Evolutionary conservation across 2,888 invertebrate species (phyloP).

Genomic region (Syritta pipiens): DNA sequence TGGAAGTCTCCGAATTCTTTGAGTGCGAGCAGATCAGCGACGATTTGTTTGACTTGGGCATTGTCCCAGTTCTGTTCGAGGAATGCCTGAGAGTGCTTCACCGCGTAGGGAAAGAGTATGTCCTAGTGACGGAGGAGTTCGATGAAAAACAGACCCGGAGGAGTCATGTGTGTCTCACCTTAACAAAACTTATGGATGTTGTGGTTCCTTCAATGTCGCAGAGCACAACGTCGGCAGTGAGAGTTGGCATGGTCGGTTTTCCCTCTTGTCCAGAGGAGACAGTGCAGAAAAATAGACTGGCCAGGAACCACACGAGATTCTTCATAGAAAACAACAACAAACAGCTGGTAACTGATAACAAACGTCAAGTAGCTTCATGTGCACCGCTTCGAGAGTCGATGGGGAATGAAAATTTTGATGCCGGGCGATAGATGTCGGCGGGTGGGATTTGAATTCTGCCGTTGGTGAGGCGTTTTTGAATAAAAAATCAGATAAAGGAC

Average conservation of each 20-base stretch:
- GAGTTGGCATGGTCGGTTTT: slow-evolving; percentile 1
- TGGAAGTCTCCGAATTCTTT: slow-evolving; percentile 71
- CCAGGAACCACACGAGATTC: slow-evolving; percentile 1
- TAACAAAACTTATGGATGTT: slow-evolving; percentile 86
- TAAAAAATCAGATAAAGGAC: too few species aligned
- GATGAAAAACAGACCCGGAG: not conserved
- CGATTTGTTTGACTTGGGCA: slow-evolving; percentile 84
- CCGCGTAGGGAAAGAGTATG: slow-evolving; percentile 88
- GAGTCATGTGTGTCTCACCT: slow-evolving; percentile 77
- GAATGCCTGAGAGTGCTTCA: slow-evolving; percentile 85
- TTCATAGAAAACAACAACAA: slow-evolving; percentile 5
- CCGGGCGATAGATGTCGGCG: too few species aligned
- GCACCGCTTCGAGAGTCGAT: slow-evolving; percentile 15
- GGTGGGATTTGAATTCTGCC: too few species aligned
- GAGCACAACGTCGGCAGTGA: slow-evolving; percentile 77
- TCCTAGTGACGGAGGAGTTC: slow-evolving; percentile 81
- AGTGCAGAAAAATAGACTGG: not conserved
- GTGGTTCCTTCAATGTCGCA: slow-evolving; percentile 88
- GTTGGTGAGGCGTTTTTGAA: too few species aligned
- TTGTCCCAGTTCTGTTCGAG: slow-evolving; percentile 86
- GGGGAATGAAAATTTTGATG: too few species aligned
- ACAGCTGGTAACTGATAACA: slow-evolving; percentile 37
- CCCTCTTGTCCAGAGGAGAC: not conserved
- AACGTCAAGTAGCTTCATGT: not conserved
- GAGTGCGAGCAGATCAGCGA: slow-evolving; percentile 83